Base-by-base conservation (phyloP, 2,113 vertebrate genomes). In the Malurus cyaneus region DNA sequence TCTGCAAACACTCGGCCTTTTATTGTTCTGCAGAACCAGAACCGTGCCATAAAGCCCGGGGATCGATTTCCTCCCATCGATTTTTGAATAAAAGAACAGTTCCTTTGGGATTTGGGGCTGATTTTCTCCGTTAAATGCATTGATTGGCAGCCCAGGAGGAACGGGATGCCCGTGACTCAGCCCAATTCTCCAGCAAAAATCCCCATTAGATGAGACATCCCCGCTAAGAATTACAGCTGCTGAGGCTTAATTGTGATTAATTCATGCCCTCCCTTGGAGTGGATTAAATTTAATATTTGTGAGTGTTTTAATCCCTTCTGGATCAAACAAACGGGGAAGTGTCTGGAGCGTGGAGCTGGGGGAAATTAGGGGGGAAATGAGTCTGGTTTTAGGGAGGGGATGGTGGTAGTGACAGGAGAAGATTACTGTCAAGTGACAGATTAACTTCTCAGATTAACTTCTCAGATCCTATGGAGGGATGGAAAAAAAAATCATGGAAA, bases 21-120 rank as follows among this genome's bases (percentile, higher is more conserved):
- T 42, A 28, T 73, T 53, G 52, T 44, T 39, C 73, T 92, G 88
- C 65, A 85, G 86, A 80, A 49, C 57, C 87, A 95, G 95, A 36
- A 26, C 65, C 8, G 59, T 54, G 84, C 86, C 65, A 80, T 52
- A 28, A 49, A 76, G 34, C 20, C 29, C 1, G 2, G 25, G 70
- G 50, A 85, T 91, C 93, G n/a, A 79, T 94, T 90, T 92, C 93
- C 85, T 96, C 59, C 3, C 25, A 96, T 96, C 77, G 93, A 95
- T 93, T 84, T 94, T 59, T 25, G 56, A 96, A 95, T 86, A 61
- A 93, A 77, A 84, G 78, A 70, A 78, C 89, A 61, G 66, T 61
- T 93, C 82, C 20, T 60, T 79, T 78, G 39, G 12, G 62, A 34
- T 80, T 77, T 88, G 9, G 92, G 62, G 74, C 36, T 86, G 86